Conservation (phyloP, 2,888 invertebrate species). For the Volucella inanis region DNA sequence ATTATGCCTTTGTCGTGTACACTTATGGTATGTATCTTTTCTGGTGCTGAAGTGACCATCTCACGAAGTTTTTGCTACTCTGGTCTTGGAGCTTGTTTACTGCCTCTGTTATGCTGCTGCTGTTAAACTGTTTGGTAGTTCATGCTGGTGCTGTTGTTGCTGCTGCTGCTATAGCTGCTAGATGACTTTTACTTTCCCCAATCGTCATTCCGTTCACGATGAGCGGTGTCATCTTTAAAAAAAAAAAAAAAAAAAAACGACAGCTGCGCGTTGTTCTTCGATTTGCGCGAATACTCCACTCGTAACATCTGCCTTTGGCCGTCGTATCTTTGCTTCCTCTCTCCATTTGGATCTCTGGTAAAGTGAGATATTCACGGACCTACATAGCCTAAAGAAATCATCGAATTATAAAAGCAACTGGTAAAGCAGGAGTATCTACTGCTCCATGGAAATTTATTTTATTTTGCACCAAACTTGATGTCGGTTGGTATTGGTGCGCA, state of each 20-base stretch:
- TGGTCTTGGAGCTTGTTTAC: constrained; percentile 57
- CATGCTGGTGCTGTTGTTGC: constrained; percentile 33
- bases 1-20: constrained; percentile 61
- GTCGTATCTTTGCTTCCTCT: constrained; percentile 42
- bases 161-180: constrained; percentile 52
- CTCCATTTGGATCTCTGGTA: constrained; percentile 18
- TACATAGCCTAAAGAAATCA: constrained; percentile 58
- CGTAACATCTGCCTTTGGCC: constrained; percentile 37
- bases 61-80: constrained; percentile 66
- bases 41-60: constrained; percentile 66
- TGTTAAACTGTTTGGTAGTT: constrained; percentile 24
- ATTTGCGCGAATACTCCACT: constrained; percentile 45
- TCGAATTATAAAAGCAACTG: constrained; percentile 72
- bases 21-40: constrained; percentile 50
- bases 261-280: constrained; percentile 62
- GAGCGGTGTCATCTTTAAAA: constrained; percentile 69
- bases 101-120: constrained; percentile 29
- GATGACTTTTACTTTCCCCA: constrained; percentile 75
- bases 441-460: constrained; percentile 60
- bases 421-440: constrained; percentile 55
- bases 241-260: constrained; percentile 43
- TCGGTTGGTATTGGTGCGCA: constrained; percentile 29
- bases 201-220: constrained; percentile 73
- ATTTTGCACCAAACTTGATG: constrained; percentile 56
- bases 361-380: constrained; percentile 30